These are phyloP conservation scores for Harpalus rubripes DNA, from an alignment of 2,888 invertebrate species.

Conservation along the genomic window DNA sequence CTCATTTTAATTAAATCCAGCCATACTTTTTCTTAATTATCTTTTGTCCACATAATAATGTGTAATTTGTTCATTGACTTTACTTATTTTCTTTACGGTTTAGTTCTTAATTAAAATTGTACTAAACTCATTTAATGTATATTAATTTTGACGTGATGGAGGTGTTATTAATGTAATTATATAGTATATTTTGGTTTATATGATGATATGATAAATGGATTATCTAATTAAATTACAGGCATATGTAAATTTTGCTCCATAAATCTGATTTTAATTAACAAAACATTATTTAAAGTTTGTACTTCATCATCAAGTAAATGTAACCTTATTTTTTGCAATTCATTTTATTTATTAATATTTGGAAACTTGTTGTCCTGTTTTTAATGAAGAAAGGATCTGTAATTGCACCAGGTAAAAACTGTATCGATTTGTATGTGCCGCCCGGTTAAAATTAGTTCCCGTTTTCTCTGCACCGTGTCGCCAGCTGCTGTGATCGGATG, in stretches of 20 bases:
- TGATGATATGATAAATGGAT: not conserved
- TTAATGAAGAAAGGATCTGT: not conserved
- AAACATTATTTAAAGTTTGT: too few species aligned
- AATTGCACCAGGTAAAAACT: not conserved
- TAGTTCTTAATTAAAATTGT: conserved; percentile 38
- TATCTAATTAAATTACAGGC: not conserved
- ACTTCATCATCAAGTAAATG: too few species aligned
- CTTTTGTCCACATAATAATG: conserved; percentile 44
- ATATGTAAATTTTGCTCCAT: not conserved
- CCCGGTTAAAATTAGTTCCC: conserved; percentile 30
- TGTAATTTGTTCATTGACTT: conserved; percentile 38
- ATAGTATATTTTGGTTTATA: not conserved
- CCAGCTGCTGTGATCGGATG: not conserved
- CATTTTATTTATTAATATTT: too few species aligned
- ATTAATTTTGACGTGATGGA: conserved; percentile 32
- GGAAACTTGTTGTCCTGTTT: too few species aligned
- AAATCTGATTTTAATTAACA: too few species aligned
- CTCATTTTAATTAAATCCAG: conserved; percentile 36
- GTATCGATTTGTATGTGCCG: conserved; percentile 59
- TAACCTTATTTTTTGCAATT: too few species aligned
- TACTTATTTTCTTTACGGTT: not conserved
- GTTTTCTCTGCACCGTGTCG: not conserved
- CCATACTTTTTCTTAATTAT: conserved; percentile 41
- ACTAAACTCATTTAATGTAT: conserved; percentile 7
- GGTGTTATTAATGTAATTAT: conserved; percentile 20